Evolutionary conservation across 2,888 invertebrate genomes (phyloP).

Genomic region (Netelia inedita): DNA sequence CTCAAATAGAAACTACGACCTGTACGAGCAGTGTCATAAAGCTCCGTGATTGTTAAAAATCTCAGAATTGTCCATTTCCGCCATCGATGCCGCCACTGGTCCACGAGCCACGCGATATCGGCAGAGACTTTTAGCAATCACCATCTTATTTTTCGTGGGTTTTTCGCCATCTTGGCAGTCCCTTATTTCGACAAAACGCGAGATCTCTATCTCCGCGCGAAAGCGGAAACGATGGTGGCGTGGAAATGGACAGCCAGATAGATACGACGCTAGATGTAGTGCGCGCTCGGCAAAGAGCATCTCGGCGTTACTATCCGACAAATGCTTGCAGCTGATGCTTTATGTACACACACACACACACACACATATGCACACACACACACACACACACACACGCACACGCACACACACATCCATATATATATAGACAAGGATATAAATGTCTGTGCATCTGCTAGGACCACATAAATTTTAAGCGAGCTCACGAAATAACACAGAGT

Average conservation of each 20-base stretch:
- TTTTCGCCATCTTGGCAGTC: too few relatives aligned
- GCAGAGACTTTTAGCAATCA: too few relatives aligned
- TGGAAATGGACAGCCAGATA: conserved; percentile 39
- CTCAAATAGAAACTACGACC: too few relatives aligned
- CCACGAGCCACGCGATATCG: too few relatives aligned
- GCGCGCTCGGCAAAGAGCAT: neutral
- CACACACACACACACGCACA: too few relatives aligned
- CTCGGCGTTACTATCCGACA: neutral
- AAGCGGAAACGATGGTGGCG: neutral
- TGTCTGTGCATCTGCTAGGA: neutral
- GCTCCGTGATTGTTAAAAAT: neutral
- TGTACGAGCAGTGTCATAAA: too few relatives aligned
- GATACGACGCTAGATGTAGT: conserved; percentile 14
- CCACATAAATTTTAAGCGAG: conserved; percentile 60
- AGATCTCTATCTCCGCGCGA: neutral
- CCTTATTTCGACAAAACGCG: neutral
- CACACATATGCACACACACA: too few relatives aligned
- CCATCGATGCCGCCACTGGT: neutral
- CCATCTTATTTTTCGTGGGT: too few relatives aligned
- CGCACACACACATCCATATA: neutral
- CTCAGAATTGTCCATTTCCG: neutral
- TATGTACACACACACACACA: neutral
- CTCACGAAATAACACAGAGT: conserved; percentile 5
- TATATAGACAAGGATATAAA: neutral
- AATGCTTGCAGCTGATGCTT: neutral